Evolutionary conservation across 2,113 vertebrate genomes (phyloP), one percentile per base, ranked within the genome.

Genomic region (Amazona vittata): DNA sequence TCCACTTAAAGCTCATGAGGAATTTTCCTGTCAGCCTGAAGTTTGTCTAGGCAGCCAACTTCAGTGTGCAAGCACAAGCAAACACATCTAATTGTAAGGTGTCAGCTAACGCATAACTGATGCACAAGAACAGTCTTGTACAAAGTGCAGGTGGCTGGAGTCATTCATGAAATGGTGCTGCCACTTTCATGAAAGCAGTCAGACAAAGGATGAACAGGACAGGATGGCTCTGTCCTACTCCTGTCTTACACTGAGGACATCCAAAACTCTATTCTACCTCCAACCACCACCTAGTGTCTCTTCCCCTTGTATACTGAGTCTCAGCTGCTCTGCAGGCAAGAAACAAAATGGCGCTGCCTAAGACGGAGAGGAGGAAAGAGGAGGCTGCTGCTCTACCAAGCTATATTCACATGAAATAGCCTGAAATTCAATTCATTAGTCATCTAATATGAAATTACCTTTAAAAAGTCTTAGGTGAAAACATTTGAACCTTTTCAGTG

Each of bases 201-300:
- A 65, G 44, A 53, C 12, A 43, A 15, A 16, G 41, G 31, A 22
- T 26, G 17, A 12, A 57, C 22, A 8, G 20, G 33, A 57, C 33
- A 22, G 41, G 37, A 80, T 6, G 46, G 37, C n/a, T 63, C n/a
- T 77, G 16, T 37, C 69, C 10, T 46, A 17, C 49, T 74, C 31
- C 31, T 53, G 10, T 16, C 37, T 80, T 65, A 44, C 12, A 31
- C 73, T 77, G 25, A 67, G n/a, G 76, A 86, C 21, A 14, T 53
- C 67, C 31, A 83, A 59, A 94, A 83, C 8, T 20, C 20, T 87
- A 9, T 65, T 83, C 8, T 15, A 28, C 31, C 50, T 87, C 15
- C 79, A 73, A 1, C 15, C 9, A n/a, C 16, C 3, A 0, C 11
- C 8, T 52, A 0, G 1, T 19, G 9, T 85, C 17, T 39, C 26